These are phyloP conservation scores for Lysandra coridon DNA, from an alignment of 2,888 invertebrate genomes.

Conservation along the genomic window DNA sequence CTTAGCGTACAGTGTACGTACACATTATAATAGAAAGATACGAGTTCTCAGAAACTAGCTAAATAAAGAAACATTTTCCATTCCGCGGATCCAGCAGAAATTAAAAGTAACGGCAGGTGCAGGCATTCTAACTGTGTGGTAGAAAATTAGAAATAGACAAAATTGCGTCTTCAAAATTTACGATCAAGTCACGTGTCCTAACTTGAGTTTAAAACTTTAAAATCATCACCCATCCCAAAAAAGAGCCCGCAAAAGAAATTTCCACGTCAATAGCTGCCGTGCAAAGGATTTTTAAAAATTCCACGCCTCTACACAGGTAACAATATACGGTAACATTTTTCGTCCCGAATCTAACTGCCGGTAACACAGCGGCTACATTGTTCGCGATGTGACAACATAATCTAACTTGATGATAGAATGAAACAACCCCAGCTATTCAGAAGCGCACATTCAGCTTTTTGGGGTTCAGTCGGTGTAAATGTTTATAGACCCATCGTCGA, in stretches of 20 bases:
- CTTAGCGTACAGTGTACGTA: not conserved
- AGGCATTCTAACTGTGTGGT: too few species aligned
- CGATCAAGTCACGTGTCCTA: not conserved
- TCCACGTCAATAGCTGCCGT: not conserved
- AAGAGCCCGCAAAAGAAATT: not conserved
- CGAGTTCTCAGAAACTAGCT: not conserved
- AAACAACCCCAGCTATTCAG: slow-evolving; percentile 33
- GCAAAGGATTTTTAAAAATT: not conserved
- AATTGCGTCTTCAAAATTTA: not conserved
- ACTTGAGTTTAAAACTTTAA: not conserved
- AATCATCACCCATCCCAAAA: not conserved
- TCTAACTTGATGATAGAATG: slow-evolving; percentile 38
- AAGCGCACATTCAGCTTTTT: not conserved
- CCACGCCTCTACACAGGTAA: not conserved
- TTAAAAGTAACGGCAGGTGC: not conserved
- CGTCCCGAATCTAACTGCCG: slow-evolving; percentile 27
- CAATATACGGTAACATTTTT: not conserved
- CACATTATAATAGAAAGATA: not conserved
- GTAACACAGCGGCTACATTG: slow-evolving; percentile 24
- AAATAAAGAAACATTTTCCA: not conserved
- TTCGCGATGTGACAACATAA: slow-evolving; percentile 40
- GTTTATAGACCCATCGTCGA: not conserved
- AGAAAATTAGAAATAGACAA: too few species aligned
- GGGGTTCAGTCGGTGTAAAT: not conserved
- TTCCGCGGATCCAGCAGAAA: not conserved